Evolutionary conservation across 2,888 invertebrate genomes (phyloP).

Genomic region (Heliconius sara): DNA sequence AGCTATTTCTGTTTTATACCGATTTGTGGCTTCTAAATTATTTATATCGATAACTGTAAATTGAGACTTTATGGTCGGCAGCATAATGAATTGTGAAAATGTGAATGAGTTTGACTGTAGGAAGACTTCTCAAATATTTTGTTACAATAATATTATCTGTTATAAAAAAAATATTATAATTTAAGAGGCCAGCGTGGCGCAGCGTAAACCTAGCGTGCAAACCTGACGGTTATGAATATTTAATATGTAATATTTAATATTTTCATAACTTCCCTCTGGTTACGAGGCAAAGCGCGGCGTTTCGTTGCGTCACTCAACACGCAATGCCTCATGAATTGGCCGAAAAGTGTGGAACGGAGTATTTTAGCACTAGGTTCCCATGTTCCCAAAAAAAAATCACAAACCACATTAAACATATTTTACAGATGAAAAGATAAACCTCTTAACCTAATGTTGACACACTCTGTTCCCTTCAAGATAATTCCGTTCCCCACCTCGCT

Average conservation of each 20-base stretch:
- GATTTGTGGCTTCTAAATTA: slow-evolving; percentile 37
- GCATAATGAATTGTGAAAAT: background rate
- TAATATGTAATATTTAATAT: background rate
- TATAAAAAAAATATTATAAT: background rate
- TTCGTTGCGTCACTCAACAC: too few relatives aligned
- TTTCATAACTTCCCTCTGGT: too few relatives aligned
- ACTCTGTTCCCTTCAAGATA: too few relatives aligned
- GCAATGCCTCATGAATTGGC: too few relatives aligned
- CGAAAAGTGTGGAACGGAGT: too few relatives aligned
- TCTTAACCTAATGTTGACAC: too few relatives aligned
- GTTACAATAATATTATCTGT: background rate
- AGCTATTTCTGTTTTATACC: slow-evolving; percentile 35
- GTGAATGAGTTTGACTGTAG: background rate
- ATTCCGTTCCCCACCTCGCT: too few relatives aligned
- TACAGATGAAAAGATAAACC: too few relatives aligned
- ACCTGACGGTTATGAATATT: background rate
- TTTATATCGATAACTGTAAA: slow-evolving; percentile 28
- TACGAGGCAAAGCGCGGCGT: too few relatives aligned
- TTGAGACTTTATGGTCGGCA: background rate
- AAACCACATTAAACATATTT: background rate
- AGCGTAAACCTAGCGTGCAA: too few relatives aligned
- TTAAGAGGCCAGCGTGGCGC: background rate
- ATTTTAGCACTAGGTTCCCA: too few relatives aligned
- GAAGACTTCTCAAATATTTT: too few relatives aligned
- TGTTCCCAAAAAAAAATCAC: background rate